Percentiles rank a stretch among this genome's conserved stretches.
Conservation (phyloP, 2,113 vertebrate species). For the Mobula birostris region DNA sequence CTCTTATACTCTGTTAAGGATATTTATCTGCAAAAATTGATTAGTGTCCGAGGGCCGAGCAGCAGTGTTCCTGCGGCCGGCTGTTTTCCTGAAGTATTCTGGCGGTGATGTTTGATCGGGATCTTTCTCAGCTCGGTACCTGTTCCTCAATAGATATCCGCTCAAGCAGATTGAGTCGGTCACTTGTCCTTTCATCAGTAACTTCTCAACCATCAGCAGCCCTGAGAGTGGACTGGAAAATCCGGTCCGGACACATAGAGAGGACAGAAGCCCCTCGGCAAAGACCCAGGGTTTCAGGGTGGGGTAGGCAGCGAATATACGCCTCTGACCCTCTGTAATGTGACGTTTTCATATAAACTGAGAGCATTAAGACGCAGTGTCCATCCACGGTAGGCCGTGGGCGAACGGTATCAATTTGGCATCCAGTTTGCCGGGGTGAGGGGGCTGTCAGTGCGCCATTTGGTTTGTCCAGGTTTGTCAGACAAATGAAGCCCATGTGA, state of each 20-base stretch:
- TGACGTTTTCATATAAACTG: neutral
- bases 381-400: neutral
- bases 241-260: neutral
- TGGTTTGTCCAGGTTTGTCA: too few species aligned
- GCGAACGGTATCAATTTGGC: neutral
- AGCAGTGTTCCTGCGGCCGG: neutral
- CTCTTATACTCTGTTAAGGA: neutral
- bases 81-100: neutral
- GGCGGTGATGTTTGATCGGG: neutral
- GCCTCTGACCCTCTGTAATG: too few species aligned
- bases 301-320: too few species aligned
- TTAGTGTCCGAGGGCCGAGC: neutral
- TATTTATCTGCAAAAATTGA: conserved; percentile 2
- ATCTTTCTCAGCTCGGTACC: neutral
- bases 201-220: neutral
- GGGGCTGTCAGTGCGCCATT: too few species aligned
- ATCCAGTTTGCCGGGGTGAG: neutral
- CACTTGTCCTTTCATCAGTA: neutral
- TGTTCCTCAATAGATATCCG: neutral
- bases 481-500: too few species aligned
- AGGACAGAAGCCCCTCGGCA: neutral
- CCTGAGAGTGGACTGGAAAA: neutral
- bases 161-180: too few species aligned
- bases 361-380: neutral
- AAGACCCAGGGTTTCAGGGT: too few species aligned